Evolutionary conservation across 2,888 invertebrate genomes (phyloP), one percentile per base, ranked within the genome.

Genomic region (Geotrupes spiniger): DNA sequence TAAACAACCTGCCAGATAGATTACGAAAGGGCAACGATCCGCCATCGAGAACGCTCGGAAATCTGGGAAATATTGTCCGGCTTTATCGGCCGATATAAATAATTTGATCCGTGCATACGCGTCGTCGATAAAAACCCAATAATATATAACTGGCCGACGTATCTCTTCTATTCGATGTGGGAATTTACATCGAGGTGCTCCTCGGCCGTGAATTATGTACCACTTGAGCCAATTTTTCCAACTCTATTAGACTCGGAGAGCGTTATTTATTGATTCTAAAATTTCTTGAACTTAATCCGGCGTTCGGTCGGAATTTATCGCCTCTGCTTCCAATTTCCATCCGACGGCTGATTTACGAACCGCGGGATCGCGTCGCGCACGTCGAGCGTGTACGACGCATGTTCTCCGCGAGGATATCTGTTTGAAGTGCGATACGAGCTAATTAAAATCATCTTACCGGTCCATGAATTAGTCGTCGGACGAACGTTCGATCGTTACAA

Each of bases 11-110:
- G 59, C 52, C 54, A 50, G 52, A 55, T 58, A 58, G 56, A 61
- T 60, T 59, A 59, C 57, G 57, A 59, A 61, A 60, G 59, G 60
- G 55, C 59, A 57, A 55, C 50, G 59, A 58, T 60, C 60, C 49
- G 52, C 47, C 52, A 53, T 54, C 41, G 51, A 54, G 43, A 36
- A 55, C 42, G 52, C 47, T 51, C n/a, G 49, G 49, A 54, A 60
- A 56, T 53, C 52, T 54, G 40, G 46, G 54, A 53, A 56, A 54
- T 49, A 49, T 36, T 52, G 50, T 51, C n/a, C 46, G 37, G 33
- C 51, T 49, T 48, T 51, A 52, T 49, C 48, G 49, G 25, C 31
- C 31, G 44, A 49, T 42, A 49, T 45, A 49, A 45, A 45, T 49
- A 48, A 48, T 48, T 48, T 48, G 38, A 48, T 48, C 42, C 33